Conservation (phyloP, 1,140 invertebrate species). For the Saccostrea glomerata region DNA sequence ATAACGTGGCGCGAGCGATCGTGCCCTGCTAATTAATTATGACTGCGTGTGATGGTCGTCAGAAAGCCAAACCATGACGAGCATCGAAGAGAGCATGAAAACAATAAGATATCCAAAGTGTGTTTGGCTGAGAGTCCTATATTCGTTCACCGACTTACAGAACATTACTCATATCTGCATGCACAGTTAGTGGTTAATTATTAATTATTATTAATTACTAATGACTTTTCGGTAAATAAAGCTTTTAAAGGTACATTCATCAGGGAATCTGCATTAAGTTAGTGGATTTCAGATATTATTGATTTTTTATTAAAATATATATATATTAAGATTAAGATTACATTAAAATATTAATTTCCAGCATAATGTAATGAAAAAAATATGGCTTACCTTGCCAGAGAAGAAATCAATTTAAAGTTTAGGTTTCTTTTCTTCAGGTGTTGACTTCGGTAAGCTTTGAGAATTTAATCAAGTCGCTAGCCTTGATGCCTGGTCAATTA, state of each 20-base stretch:
- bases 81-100: not conserved
- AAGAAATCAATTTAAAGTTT: not conserved
- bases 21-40: not conserved
- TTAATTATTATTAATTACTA: not conserved
- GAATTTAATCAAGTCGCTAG: too few relatives aligned
- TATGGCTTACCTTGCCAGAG: not conserved
- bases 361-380: not conserved
- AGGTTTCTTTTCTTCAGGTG: not conserved
- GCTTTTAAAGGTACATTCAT: not conserved
- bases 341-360: not conserved
- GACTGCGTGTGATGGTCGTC: not conserved
- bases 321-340: not conserved
- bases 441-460: not conserved
- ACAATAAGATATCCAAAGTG: not conserved
- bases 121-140: not conserved
- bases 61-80: constrained; percentile 15
- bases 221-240: not conserved
- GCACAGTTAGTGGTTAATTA: not conserved
- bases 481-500: not conserved
- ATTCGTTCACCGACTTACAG: not conserved
- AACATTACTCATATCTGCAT: not conserved
- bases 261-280: not conserved
- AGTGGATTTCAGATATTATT: not conserved
- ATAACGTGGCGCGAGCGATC: not conserved
- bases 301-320: not conserved